Evolutionary conservation across 2,888 invertebrate species (phyloP).

Genomic region (Neoaliturus tenellus): DNA sequence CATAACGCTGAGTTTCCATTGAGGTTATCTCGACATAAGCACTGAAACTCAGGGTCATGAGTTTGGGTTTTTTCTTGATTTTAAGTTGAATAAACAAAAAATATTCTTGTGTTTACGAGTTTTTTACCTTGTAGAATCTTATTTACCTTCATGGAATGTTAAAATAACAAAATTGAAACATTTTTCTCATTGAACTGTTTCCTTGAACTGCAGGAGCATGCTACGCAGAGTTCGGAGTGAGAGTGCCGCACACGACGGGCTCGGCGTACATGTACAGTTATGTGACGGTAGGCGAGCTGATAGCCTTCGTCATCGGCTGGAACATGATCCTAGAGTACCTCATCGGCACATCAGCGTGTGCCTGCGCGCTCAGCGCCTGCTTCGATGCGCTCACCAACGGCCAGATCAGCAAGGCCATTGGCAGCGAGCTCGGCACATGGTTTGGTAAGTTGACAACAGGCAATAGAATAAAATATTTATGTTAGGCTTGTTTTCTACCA

Average conservation of each 20-base stretch:
- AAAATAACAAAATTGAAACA: too few species aligned
- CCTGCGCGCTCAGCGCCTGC: slow-evolving; percentile 94
- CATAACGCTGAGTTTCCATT: too few species aligned
- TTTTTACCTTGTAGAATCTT: too few species aligned
- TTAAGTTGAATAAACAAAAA: too few species aligned
- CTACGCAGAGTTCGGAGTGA: slow-evolving; percentile 95
- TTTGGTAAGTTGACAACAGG: slow-evolving; percentile 78
- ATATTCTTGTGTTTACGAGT: too few species aligned
- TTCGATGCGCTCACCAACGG: slow-evolving; percentile 90
- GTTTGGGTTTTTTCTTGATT: too few species aligned
- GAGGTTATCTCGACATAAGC: too few species aligned
- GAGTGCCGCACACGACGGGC: slow-evolving; percentile 95
- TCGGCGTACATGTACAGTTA: slow-evolving; percentile 97
- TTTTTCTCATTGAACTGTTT: too few species aligned
- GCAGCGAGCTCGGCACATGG: slow-evolving; percentile 83
- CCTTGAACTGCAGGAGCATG: slow-evolving; percentile 90
- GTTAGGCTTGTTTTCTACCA: too few species aligned
- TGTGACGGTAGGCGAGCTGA: slow-evolving; percentile 96
- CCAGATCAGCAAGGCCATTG: slow-evolving; percentile 81
- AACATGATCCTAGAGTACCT: slow-evolving; percentile 96
- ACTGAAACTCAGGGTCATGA: too few species aligned
- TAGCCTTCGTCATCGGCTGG: slow-evolving; percentile 97
- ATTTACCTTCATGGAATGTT: too few species aligned
- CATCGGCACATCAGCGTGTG: slow-evolving; percentile 94
- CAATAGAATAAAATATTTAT: too few species aligned